These are phyloP conservation scores for Phodopus roborovskii DNA, from an alignment of 2,113 vertebrate genomes.

Conservation along the genomic window DNA sequence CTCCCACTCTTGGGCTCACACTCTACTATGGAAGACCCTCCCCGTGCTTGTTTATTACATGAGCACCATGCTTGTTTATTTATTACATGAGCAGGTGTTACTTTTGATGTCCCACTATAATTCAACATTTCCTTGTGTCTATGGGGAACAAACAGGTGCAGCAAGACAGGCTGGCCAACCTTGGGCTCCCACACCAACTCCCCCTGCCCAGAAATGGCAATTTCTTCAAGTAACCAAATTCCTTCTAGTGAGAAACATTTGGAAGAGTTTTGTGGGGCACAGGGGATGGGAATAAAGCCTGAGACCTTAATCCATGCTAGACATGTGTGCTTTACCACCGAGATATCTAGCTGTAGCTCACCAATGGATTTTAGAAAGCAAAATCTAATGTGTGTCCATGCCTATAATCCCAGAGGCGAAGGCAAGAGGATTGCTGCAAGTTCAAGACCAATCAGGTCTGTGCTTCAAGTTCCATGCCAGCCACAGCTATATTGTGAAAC, in stretches of 20 bases:
- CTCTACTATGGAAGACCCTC: neutral
- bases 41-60: no score
- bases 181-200: neutral
- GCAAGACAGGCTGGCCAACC: neutral
- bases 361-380: slow-evolving; percentile 5
- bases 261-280: no score
- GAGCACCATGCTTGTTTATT: no score
- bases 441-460: neutral
- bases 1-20: neutral
- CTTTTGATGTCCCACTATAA: neutral
- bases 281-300: neutral
- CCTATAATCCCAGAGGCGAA: neutral
- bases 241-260: neutral
- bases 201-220: neutral
- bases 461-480: neutral
- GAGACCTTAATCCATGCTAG: neutral
- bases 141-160: neutral
- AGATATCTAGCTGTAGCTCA: no score
- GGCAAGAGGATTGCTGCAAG: neutral
- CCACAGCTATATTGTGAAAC: neutral
- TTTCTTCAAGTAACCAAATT: neutral
- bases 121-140: neutral
- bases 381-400: neutral
- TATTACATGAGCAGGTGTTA: neutral
- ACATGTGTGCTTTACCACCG: neutral